phyloP scores from a whole-genome alignment of 2,888 invertebrate genomes.

The Dioctria linearis region DNA sequence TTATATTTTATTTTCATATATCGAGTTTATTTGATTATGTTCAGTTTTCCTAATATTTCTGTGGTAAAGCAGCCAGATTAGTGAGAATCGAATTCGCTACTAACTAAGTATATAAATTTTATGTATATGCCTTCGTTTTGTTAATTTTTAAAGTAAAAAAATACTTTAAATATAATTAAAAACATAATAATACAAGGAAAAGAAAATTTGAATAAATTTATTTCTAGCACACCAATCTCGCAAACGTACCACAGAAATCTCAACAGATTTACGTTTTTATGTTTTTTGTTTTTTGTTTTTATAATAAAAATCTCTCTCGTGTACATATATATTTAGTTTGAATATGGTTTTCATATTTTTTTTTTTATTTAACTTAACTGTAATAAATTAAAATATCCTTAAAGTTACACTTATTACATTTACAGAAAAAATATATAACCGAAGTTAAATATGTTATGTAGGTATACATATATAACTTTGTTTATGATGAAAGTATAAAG shows the following conservation, averaged over 20 bases:
- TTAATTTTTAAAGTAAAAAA: too few species aligned
- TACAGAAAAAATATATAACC: slow-evolving; percentile 40
- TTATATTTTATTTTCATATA: background rate
- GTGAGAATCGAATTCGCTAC: background rate
- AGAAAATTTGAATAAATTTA: too few species aligned
- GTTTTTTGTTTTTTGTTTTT: background rate
- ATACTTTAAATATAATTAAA: too few species aligned
- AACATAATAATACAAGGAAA: too few species aligned
- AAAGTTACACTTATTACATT: slow-evolving; percentile 27
- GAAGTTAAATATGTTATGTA: slow-evolving; percentile 38
- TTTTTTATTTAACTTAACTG: slow-evolving; percentile 38
- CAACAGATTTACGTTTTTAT: slow-evolving; percentile 17
- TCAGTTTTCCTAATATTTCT: slow-evolving; percentile 20
- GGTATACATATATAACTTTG: background rate
- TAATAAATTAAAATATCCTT: slow-evolving; percentile 46
- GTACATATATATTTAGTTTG: slow-evolving; percentile 3
- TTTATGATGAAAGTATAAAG: slow-evolving; percentile 3
- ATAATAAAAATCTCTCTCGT: slow-evolving; percentile 4
- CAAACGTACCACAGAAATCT: slow-evolving; percentile 21
- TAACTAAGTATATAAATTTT: background rate
- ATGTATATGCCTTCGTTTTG: background rate
- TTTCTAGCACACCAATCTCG: background rate
- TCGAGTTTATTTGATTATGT: slow-evolving; percentile 25
- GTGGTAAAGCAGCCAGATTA: slow-evolving; percentile 17
- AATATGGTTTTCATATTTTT: slow-evolving; percentile 21